Evolutionary conservation across 2,888 invertebrate species (phyloP), one percentile per base, ranked within the genome.

Genomic region (Cantharis nigra): DNA sequence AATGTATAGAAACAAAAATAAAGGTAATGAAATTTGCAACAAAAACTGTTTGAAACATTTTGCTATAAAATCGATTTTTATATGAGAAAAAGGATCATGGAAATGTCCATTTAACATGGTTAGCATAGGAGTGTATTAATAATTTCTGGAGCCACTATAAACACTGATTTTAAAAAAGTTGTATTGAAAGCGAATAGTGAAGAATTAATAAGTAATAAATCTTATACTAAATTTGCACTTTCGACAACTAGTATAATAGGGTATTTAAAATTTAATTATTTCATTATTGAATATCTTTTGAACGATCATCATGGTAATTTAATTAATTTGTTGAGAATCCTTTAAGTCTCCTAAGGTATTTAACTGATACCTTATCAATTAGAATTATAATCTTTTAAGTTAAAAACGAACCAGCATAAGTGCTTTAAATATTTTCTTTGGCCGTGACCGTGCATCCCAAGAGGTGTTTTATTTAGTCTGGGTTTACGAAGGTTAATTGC

Each of bases 401-500:
- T 49, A 49, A 49, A 49, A 49, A n/a, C 49, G n/a, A 49, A 49
- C 49, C n/a, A 49, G n/a, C 49, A 49, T 49, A 49, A 49, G 49
- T 49, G 49, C 49, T 49, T 49, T 49, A 49, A 49, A 49, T 49
- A 49, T 49, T 49, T 49, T 49, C 49, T 67, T 77, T 74, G 67
- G 64, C 70, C 75, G 71, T 75, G 75, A 75, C 70, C 70, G 70
- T 64, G 75, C 70, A 70, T 75, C 70, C 75, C 73, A 64, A 73
- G 70, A 73, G 73, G 28, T 74, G 65, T 77, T 73, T 77, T 73
- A 72, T 77, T 77, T 77, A 73, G 77, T 77, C 73, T 77, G 64
- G 64, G 69, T 23, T 16, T 18, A 70, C 63, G 71, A 75, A 71
- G 69, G 74, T 65, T 72, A 63, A 65, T 63, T 63, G 69, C 69